These are phyloP conservation scores for Anarrhichthys ocellatus DNA, from an alignment of 2,113 vertebrate genomes.

Conservation along the genomic window DNA sequence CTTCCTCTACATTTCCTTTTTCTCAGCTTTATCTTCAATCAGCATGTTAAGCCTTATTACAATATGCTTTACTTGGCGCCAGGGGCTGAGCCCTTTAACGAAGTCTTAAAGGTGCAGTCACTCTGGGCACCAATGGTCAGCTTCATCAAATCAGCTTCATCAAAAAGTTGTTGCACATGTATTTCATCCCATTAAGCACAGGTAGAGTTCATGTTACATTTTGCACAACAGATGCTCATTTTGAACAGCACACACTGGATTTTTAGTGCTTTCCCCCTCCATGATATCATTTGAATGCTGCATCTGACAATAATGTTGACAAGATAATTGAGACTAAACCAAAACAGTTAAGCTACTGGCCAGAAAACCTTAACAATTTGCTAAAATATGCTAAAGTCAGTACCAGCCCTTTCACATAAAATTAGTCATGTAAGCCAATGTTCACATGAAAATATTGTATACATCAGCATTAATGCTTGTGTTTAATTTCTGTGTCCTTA, in stretches of 20 bases:
- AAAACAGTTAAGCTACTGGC: neutral
- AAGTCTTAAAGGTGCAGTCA: constrained; percentile 58
- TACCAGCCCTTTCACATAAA: neutral
- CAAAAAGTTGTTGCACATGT: neutral
- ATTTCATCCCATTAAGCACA: neutral
- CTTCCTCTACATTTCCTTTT: constrained; percentile 73
- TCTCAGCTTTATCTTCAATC: constrained; percentile 75
- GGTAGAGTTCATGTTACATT: neutral
- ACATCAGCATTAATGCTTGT: neutral
- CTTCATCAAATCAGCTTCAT: neutral
- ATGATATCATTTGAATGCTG: neutral
- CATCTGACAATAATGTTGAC: neutral
- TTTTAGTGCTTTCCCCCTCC: neutral
- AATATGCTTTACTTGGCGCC: constrained; percentile 72
- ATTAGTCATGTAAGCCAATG: neutral
- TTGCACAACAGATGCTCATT: neutral
- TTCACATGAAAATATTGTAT: neutral
- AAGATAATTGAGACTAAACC: neutral
- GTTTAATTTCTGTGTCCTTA: neutral
- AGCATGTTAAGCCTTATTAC: constrained; percentile 74
- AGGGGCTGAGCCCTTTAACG: constrained; percentile 46
- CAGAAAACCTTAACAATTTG: neutral
- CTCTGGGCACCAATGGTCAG: neutral
- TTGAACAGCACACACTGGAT: neutral
- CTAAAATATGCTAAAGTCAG: neutral